Percentiles rank a stretch among this genome's conserved stretches.
Conservation (phyloP, 64 coral and sea anemone species). For the Porites australiensis region DNA sequence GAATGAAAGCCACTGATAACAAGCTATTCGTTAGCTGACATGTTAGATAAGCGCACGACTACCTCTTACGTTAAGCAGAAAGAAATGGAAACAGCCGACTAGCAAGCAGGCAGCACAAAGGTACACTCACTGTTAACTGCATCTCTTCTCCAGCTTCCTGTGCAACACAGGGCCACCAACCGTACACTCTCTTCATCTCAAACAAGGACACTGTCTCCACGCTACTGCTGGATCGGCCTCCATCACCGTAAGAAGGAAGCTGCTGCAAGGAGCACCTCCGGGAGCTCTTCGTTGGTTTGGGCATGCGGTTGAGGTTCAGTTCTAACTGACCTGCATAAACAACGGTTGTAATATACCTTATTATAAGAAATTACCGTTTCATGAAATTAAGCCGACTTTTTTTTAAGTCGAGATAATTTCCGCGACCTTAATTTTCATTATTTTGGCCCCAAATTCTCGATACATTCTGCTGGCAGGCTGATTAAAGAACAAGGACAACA, state of each 20-base stretch:
- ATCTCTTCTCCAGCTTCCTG: conserved; percentile 91
- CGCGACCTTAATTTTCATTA: too few relatives aligned
- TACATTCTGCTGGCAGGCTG: too few relatives aligned
- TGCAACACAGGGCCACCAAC: conserved; percentile 94
- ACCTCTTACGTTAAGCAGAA: too few relatives aligned
- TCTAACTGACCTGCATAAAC: conserved; percentile 69
- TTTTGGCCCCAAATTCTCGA: too few relatives aligned
- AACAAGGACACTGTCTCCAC: conserved; percentile 88
- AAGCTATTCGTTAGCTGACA: too few relatives aligned
- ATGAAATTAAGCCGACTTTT: too few relatives aligned
- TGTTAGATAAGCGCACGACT: too few relatives aligned
- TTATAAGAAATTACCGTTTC: background rate
- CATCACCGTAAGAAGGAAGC: conserved; percentile 78
- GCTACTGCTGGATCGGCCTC: conserved; percentile 70
- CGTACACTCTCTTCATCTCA: conserved; percentile 95
- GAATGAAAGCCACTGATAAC: too few relatives aligned
- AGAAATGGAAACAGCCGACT: too few relatives aligned
- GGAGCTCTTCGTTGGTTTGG: conserved; percentile 91
- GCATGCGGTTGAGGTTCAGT: conserved; percentile 82
- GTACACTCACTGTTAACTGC: conserved; percentile 79
- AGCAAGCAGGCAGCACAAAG: too few relatives aligned
- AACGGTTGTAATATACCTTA: background rate
- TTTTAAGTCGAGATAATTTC: too few relatives aligned
- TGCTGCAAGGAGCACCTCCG: conserved; percentile 82
- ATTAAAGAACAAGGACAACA: too few relatives aligned